Evolutionary conservation across 2,888 invertebrate genomes (phyloP).

Genomic region (Lymantria monacha): DNA sequence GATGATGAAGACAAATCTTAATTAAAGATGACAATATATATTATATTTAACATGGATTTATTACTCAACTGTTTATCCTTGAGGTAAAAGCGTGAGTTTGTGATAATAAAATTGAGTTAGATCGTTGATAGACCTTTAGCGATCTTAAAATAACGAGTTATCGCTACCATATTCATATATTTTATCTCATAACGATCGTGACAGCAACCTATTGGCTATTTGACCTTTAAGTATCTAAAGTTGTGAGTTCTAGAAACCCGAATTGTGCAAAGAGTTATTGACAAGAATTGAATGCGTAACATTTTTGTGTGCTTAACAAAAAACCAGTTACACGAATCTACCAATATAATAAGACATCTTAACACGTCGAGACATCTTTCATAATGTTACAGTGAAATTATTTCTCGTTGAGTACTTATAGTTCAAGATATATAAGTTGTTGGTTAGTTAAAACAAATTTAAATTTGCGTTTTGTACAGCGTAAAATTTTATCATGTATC

Average conservation of each 20-base stretch:
- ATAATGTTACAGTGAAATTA: neutral
- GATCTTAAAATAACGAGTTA: too few relatives aligned
- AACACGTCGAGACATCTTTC: neutral
- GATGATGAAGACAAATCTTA: too few relatives aligned
- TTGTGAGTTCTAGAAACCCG: conserved; percentile 12
- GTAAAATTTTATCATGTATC: conserved; percentile 1
- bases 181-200: neutral
- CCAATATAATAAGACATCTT: conserved; percentile 7
- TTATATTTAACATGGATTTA: too few relatives aligned
- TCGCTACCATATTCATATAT: too few relatives aligned
- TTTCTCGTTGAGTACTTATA: neutral
- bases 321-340: neutral
- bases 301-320: neutral
- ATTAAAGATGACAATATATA: too few relatives aligned
- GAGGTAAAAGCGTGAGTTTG: too few relatives aligned
- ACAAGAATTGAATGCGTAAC: conserved; percentile 13
- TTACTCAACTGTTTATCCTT: too few relatives aligned
- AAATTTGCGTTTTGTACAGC: conserved; percentile 2
- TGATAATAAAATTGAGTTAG: too few relatives aligned
- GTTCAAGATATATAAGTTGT: neutral
- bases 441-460: neutral
- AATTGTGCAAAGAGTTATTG: conserved; percentile 25
- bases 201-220: neutral
- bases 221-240: conserved; percentile 19
- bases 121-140: too few relatives aligned